phyloP scores from a whole-genome alignment of 2,888 invertebrate species.

The Griposia aprilina region DNA sequence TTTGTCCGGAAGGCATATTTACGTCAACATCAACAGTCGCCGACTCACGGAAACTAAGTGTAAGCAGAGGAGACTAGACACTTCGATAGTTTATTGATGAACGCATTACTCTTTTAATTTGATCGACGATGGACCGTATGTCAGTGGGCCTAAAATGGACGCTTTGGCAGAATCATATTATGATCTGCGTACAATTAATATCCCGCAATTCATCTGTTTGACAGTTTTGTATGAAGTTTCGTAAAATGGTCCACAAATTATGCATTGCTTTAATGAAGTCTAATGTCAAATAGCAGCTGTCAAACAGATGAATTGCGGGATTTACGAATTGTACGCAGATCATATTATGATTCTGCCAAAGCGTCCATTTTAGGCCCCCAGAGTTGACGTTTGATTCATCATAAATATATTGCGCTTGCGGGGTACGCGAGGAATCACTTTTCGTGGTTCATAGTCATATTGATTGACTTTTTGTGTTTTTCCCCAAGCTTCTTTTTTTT shows the following conservation, averaged over 20 bases:
- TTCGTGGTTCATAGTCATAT: neutral
- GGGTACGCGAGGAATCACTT: neutral
- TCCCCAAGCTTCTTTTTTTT: neutral
- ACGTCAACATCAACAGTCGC: slow-evolving; percentile 15
- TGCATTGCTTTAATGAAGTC: no score
- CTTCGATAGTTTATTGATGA: slow-evolving; percentile 2
- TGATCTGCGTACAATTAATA: no score
- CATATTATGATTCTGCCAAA: no score
- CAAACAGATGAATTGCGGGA: no score
- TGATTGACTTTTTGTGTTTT: neutral
- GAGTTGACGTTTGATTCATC: neutral
- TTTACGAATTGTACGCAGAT: no score
- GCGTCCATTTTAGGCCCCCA: no score
- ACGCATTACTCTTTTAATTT: neutral
- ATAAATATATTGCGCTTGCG: neutral
- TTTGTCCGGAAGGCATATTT: slow-evolving; percentile 21
- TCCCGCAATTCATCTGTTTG: no score
- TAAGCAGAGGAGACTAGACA: slow-evolving; percentile 20
- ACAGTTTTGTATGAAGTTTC: no score
- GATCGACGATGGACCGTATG: neutral
- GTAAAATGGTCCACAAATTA: no score
- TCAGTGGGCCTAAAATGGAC: no score
- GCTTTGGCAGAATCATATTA: no score
- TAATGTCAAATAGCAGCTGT: no score
- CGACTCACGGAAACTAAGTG: slow-evolving; percentile 23